phyloP scores from a whole-genome alignment of 2,888 invertebrate species.

The Reticulitermes lucifugus region DNA sequence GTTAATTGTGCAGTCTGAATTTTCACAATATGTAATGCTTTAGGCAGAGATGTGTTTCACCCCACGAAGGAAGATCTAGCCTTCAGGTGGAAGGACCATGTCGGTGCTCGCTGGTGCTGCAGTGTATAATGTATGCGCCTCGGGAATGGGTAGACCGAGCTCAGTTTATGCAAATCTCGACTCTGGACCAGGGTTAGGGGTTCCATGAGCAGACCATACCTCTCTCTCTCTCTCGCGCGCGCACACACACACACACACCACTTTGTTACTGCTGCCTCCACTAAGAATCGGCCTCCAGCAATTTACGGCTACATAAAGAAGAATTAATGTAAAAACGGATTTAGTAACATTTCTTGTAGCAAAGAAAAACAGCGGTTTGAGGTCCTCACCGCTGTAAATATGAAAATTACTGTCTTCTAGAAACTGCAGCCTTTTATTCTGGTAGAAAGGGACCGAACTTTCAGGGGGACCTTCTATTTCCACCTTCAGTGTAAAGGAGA shows the following conservation, averaged over 20 bases:
- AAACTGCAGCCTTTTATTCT: too few relatives aligned
- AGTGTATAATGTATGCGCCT: slow-evolving; percentile 15
- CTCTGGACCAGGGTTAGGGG: slow-evolving; percentile 18
- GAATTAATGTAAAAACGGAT: slow-evolving; percentile 15
- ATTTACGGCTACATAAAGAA: not conserved
- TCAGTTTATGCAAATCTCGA: slow-evolving; percentile 28
- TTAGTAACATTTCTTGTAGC: not conserved
- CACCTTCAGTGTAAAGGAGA: too few relatives aligned
- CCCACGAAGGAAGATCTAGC: slow-evolving; percentile 7
- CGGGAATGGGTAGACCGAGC: not conserved
- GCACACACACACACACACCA: slow-evolving; percentile 5
- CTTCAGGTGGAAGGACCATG: not conserved
- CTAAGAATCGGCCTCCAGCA: slow-evolving; percentile 20
- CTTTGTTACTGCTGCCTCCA: slow-evolving; percentile 32
- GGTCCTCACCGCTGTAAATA: too few relatives aligned
- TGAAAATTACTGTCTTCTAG: too few relatives aligned
- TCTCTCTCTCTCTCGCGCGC: not conserved
- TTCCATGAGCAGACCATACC: slow-evolving; percentile 11
- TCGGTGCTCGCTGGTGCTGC: slow-evolving; percentile 11
- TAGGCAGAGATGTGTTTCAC: not conserved
- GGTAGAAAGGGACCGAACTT: too few relatives aligned
- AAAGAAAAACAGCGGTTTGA: not conserved
- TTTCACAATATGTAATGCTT: slow-evolving; percentile 16
- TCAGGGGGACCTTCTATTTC: too few relatives aligned
- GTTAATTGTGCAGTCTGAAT: slow-evolving; percentile 13